Percentiles rank a stretch among this genome's conserved stretches.
Evolutionary conservation across 2,888 invertebrate species (phyloP).

Genomic region (Argyra leucocephala): DNA sequence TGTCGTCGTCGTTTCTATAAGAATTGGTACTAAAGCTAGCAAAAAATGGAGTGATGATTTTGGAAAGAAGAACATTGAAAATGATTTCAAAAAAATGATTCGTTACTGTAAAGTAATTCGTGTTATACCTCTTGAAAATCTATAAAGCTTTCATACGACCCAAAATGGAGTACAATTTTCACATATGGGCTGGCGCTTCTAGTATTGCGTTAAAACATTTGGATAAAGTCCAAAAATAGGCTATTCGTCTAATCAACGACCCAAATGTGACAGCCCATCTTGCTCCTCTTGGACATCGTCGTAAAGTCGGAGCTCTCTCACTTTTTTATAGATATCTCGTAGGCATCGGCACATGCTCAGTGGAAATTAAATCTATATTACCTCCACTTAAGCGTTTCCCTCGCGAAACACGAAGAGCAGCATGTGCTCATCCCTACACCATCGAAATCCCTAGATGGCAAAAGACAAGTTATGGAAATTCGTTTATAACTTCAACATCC

Average conservation of each 20-base stretch:
- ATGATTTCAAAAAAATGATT: conserved; percentile 93
- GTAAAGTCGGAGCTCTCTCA: conserved; percentile 42
- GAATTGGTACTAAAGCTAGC: conserved; percentile 98
- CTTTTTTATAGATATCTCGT: too few relatives aligned
- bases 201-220: conserved; percentile 26
- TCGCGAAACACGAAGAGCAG: too few relatives aligned
- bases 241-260: conserved; percentile 39
- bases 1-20: conserved; percentile 98
- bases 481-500: too few relatives aligned
- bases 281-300: conserved; percentile 45
- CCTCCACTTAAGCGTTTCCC: too few relatives aligned
- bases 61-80: conserved; percentile 93
- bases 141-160: too few relatives aligned
- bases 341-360: too few relatives aligned
- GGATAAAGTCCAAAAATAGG: conserved; percentile 36
- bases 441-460: too few relatives aligned
- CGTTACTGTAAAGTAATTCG: conserved; percentile 97
- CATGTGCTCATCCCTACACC: too few relatives aligned
- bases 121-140: conserved; percentile 91
- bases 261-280: conserved; percentile 42
- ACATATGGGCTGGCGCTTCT: conserved; percentile 37
- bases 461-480: too few relatives aligned
- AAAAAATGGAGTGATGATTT: conserved; percentile 98
- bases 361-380: too few relatives aligned
- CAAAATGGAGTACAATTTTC: conserved; percentile 47